Conservation (phyloP, 2,797 vertebrate species). For the Clangula hyemalis region DNA sequence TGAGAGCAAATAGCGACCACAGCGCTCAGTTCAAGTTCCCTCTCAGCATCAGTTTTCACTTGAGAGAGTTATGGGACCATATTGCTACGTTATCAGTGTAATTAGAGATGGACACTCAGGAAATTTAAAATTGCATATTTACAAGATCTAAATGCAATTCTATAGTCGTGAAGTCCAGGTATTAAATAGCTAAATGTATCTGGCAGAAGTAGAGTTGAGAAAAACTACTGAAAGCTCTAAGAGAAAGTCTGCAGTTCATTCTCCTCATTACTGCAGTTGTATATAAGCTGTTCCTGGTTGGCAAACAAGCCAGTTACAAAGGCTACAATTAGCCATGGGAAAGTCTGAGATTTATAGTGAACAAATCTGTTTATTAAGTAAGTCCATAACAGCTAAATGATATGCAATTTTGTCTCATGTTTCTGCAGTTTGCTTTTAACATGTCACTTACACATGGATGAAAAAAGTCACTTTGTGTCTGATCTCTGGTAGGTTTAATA, state of each 20-base stretch:
- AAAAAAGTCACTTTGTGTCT: background rate
- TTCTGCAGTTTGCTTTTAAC: background rate
- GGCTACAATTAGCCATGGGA: background rate
- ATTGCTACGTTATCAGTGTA: background rate
- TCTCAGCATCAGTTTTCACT: background rate
- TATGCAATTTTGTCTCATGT: background rate
- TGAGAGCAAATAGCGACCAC: background rate
- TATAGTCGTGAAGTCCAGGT: background rate
- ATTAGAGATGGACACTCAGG: background rate
- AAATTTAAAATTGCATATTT: background rate
- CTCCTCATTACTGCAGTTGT: background rate
- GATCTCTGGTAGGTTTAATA: background rate
- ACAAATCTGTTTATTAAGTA: background rate
- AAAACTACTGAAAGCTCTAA: background rate
- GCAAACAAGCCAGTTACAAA: background rate
- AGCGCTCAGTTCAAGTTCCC: background rate
- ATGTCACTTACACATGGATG: background rate
- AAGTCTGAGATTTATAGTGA: background rate
- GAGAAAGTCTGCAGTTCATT: background rate
- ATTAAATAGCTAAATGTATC: background rate
- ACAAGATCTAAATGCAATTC: background rate
- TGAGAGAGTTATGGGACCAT: background rate
- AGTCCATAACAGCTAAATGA: background rate
- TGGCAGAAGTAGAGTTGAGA: background rate
- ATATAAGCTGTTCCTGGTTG: background rate